Conservation (phyloP, 2,888 invertebrate genomes). For the Spilarctia lutea region DNA sequence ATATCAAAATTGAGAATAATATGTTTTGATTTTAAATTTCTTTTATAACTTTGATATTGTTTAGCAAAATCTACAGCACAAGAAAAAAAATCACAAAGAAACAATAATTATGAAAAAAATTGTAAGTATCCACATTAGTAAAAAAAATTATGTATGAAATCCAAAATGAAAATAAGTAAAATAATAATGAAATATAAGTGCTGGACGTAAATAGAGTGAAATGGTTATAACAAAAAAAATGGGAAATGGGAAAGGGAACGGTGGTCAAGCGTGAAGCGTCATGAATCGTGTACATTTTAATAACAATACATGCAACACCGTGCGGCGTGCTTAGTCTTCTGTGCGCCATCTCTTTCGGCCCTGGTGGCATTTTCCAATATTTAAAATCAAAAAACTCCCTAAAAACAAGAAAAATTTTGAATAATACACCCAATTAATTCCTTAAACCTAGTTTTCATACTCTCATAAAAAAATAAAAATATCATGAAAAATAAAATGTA, state of each 20-base stretch:
- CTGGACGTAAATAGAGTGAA: slow-evolving; percentile 42
- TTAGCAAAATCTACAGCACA: slow-evolving; percentile 25
- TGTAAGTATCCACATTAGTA: slow-evolving; percentile 40
- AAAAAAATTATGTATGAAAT: slow-evolving; percentile 34
- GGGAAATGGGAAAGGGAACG: slow-evolving; percentile 34
- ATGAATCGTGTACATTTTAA: slow-evolving; percentile 41
- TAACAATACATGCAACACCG: slow-evolving; percentile 70
- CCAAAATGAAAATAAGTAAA: slow-evolving; percentile 25
- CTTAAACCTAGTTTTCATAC: slow-evolving; percentile 51
- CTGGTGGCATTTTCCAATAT: slow-evolving; percentile 81
- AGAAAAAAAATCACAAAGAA: slow-evolving; percentile 1
- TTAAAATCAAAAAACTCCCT: slow-evolving; percentile 69
- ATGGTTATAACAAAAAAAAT: slow-evolving; percentile 45
- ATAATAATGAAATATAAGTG: slow-evolving; percentile 41
- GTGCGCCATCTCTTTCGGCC: slow-evolving; percentile 83
- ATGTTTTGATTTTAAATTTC: background rate
- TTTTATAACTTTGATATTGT: background rate
- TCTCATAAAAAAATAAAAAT: slow-evolving; percentile 45
- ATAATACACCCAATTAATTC: slow-evolving; percentile 45
- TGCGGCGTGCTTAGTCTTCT: slow-evolving; percentile 68
- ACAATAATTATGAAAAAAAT: slow-evolving; percentile 21
- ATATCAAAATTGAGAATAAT: background rate
- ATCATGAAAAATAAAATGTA: slow-evolving; percentile 73
- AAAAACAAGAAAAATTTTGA: slow-evolving; percentile 74
- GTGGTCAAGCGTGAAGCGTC: slow-evolving; percentile 62